Conservation (phyloP, 2,113 vertebrate genomes). For the Thamnaconus septentrionalis region DNA sequence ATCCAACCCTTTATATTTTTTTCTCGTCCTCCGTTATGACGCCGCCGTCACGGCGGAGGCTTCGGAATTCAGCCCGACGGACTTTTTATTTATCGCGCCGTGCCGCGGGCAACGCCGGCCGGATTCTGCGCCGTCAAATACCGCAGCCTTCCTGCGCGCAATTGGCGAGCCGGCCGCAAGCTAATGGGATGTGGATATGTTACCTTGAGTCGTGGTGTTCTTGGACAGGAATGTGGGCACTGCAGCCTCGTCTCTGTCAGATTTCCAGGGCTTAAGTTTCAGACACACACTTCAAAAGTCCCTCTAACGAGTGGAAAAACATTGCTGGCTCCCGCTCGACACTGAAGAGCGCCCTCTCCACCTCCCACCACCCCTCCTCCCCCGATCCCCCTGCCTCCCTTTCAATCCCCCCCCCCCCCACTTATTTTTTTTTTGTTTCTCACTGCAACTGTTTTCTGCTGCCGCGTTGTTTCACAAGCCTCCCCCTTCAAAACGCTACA, state of each 20-base stretch:
- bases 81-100: constrained; percentile 41
- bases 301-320: constrained; percentile 75
- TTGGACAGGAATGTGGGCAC: constrained; percentile 57
- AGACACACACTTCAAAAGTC: constrained; percentile 71
- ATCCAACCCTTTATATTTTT: too few species aligned
- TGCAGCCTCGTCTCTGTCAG: constrained; percentile 66
- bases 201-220: constrained; percentile 66
- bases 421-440: too few species aligned
- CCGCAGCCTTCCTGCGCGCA: constrained; percentile 31
- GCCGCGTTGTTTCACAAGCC: constrained; percentile 61
- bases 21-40: too few species aligned
- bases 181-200: constrained; percentile 70
- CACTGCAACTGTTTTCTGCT: constrained; percentile 16
- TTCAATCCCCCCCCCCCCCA: too few species aligned
- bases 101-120: constrained; percentile 13
- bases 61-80: constrained; percentile 37
- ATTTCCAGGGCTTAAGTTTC: constrained; percentile 72
- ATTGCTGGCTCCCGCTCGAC: constrained; percentile 64
- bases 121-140: too few species aligned
- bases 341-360: constrained; percentile 61
- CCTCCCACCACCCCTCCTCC: too few species aligned
- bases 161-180: constrained; percentile 48
- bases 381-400: too few species aligned
- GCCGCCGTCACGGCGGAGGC: neutral
- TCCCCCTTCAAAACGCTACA: constrained; percentile 64